Percentiles rank a stretch among this genome's conserved stretches.
These are phyloP conservation scores for Conus ventricosus DNA, from an alignment of 1,140 invertebrate genomes.

Conservation along the genomic window DNA sequence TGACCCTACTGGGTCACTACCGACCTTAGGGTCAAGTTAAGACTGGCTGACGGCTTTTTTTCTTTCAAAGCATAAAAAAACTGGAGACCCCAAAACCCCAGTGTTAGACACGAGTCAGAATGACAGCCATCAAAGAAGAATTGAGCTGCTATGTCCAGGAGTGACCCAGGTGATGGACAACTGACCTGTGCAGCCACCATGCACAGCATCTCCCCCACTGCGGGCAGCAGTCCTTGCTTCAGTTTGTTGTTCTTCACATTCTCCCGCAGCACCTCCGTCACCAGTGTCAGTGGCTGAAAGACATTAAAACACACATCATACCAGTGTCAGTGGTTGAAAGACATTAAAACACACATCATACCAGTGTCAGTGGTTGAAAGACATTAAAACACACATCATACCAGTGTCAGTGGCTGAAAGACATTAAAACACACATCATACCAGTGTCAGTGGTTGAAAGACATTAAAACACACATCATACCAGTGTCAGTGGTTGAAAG, in stretches of 20 bases:
- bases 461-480: slow-evolving; percentile 30
- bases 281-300: slow-evolving; percentile 61
- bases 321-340: slow-evolving; percentile 60
- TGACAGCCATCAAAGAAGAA: too few species aligned
- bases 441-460: slow-evolving; percentile 61
- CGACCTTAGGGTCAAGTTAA: too few species aligned
- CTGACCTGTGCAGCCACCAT: slow-evolving; percentile 67
- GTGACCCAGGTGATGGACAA: not conserved
- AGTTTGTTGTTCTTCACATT: slow-evolving; percentile 70
- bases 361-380: slow-evolving; percentile 61
- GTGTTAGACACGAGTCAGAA: too few species aligned
- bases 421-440: slow-evolving; percentile 30
- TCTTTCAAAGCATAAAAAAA: too few species aligned
- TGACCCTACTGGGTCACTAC: too few species aligned
- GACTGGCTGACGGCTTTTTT: too few species aligned
- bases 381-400: slow-evolving; percentile 30
- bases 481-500: slow-evolving; percentile 61
- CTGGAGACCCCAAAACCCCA: too few species aligned
- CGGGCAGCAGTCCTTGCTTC: slow-evolving; percentile 71
- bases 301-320: not conserved
- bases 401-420: slow-evolving; percentile 61
- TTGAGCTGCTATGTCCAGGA: too few species aligned
- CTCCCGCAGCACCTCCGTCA: slow-evolving; percentile 72
- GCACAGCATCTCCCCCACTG: slow-evolving; percentile 72
- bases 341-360: slow-evolving; percentile 30